Evolutionary conservation across 2,888 invertebrate species (phyloP).

Genomic region (Catocala fraxini): DNA sequence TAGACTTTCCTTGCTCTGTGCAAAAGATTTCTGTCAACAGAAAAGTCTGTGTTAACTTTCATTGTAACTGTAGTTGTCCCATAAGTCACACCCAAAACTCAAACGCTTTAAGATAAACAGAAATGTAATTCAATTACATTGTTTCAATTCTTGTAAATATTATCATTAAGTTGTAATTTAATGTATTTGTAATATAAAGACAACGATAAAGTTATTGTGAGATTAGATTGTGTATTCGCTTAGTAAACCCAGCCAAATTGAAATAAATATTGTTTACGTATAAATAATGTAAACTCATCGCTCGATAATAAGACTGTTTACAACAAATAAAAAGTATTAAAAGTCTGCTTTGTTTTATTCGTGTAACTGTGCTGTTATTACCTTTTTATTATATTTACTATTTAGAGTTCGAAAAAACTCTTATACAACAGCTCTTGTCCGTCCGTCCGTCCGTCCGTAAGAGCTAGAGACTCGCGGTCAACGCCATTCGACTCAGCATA

Average conservation of each 20-base stretch:
- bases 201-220: constrained; percentile 70
- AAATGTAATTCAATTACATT: constrained; percentile 79
- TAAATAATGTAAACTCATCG: constrained; percentile 74
- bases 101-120: constrained; percentile 54
- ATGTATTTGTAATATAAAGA: constrained; percentile 61
- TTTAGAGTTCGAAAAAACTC: too few relatives aligned
- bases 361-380: background rate
- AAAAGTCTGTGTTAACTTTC: background rate
- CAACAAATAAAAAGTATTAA: constrained; percentile 77
- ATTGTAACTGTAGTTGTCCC: background rate
- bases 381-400: too few relatives aligned
- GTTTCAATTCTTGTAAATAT: constrained; percentile 80
- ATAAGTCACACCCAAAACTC: constrained; percentile 44
- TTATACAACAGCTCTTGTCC: too few relatives aligned
- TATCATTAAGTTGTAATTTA: constrained; percentile 63
- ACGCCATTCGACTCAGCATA: too few relatives aligned
- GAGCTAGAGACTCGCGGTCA: too few relatives aligned
- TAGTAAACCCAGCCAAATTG: constrained; percentile 81
- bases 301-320: constrained; percentile 87
- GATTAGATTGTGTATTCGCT: constrained; percentile 78
- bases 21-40: too few relatives aligned
- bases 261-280: constrained; percentile 73
- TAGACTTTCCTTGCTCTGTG: too few relatives aligned
- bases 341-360: constrained; percentile 16
- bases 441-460: too few relatives aligned